Evolutionary conservation across 2,113 vertebrate genomes (phyloP).

Genomic region (Clarias macrocephalus): DNA sequence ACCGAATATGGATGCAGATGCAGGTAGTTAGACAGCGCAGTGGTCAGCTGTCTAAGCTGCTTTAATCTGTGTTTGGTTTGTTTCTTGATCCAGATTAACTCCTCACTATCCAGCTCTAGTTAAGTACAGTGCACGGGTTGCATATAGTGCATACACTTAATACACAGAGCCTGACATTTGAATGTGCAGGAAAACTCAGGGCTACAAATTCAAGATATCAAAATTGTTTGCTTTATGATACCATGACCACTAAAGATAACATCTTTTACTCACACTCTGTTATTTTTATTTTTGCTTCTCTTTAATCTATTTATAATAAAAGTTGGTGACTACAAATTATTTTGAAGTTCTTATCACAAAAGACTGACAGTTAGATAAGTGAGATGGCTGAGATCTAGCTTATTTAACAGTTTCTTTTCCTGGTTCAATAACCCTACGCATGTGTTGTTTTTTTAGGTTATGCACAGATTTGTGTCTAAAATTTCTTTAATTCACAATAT

Average conservation of each 20-base stretch:
- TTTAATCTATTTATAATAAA: not conserved
- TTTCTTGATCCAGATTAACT: slow-evolving; percentile 1
- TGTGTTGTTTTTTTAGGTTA: not conserved
- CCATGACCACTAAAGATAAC: not conserved
- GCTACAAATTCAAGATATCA: not conserved
- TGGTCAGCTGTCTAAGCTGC: slow-evolving; percentile 30
- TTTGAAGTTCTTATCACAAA: not conserved
- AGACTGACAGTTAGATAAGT: not conserved
- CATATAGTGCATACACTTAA: not conserved
- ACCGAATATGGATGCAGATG: slow-evolving; percentile 6
- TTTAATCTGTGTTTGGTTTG: slow-evolving; percentile 31
- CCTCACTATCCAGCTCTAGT: not conserved
- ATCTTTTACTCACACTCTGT: not conserved
- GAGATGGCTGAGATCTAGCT: not conserved
- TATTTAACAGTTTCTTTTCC: not conserved
- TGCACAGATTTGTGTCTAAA: not conserved
- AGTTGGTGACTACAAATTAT: not conserved
- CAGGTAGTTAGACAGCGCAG: not conserved
- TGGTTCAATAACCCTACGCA: not conserved
- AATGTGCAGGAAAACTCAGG: not conserved
- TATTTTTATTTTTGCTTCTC: not conserved
- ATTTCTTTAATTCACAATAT: not conserved
- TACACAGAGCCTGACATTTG: not conserved
- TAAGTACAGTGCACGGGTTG: not conserved
- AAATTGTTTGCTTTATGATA: not conserved